Percentiles rank a stretch among this genome's conserved stretches.
phyloP scores from a whole-genome alignment of 2,888 invertebrate species.

The Nephrotoma guestfalica region DNA sequence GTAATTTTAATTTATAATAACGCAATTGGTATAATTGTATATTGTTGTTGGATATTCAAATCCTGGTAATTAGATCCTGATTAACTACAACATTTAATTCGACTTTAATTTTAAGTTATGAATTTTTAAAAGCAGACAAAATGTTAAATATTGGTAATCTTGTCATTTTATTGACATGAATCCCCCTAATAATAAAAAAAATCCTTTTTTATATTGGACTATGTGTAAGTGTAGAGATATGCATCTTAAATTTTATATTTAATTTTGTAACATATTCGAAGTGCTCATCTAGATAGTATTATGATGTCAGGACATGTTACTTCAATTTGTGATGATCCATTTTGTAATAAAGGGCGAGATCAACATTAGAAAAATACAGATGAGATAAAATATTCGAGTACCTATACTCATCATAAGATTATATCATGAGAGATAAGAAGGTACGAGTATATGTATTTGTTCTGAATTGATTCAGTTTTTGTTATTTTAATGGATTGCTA shows the following conservation, averaged over 20 bases:
- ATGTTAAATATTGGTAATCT: not conserved
- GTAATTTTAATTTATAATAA: too few species aligned
- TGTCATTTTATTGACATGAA: not conserved
- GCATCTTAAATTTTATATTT: not conserved
- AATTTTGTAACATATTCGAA: not conserved
- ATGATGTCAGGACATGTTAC: not conserved
- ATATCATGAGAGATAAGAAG: not conserved
- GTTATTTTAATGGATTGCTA: not conserved
- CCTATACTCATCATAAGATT: not conserved
- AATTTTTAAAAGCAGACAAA: too few species aligned
- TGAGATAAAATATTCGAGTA: not conserved
- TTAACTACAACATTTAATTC: too few species aligned
- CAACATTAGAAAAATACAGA: not conserved
- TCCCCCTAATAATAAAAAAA: not conserved
- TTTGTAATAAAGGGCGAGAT: not conserved
- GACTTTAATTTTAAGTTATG: too few species aligned
- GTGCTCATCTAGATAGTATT: not conserved
- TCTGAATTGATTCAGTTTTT: not conserved
- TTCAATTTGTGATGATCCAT: not conserved
- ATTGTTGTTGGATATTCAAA: too few species aligned
- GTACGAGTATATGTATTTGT: not conserved
- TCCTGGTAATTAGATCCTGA: too few species aligned
- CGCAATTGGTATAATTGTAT: too few species aligned
- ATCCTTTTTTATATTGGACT: not conserved
- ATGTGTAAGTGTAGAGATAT: not conserved